phyloP scores from a whole-genome alignment of 2,113 vertebrate genomes.

The Notothenia coriiceps region DNA sequence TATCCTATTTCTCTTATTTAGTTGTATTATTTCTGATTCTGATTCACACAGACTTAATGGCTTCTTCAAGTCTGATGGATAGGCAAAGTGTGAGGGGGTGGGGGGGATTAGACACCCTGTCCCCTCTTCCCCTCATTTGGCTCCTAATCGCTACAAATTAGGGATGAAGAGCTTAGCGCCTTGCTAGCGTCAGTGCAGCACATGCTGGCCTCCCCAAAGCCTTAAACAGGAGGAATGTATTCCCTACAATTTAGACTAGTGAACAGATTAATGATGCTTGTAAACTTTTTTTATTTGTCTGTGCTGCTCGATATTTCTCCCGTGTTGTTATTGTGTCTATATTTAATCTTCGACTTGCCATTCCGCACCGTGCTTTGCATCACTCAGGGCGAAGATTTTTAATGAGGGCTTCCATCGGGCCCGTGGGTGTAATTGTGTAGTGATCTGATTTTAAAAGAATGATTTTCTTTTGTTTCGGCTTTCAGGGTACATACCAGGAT shows the following conservation, averaged over 20 bases:
- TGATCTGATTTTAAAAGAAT: slow-evolving; percentile 63
- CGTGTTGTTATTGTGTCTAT: slow-evolving; percentile 32
- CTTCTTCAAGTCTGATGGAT: slow-evolving; percentile 52
- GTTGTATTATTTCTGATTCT: too few species aligned
- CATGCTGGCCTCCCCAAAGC: slow-evolving; percentile 8
- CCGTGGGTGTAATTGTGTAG: slow-evolving; percentile 58
- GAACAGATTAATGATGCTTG: not conserved
- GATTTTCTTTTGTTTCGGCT: slow-evolving; percentile 41
- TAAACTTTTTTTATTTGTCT: not conserved
- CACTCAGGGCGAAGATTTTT: slow-evolving; percentile 51
- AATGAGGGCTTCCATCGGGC: slow-evolving; percentile 59
- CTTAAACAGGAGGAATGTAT: not conserved
- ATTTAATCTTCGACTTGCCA: slow-evolving; percentile 45
- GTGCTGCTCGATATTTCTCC: slow-evolving; percentile 13
- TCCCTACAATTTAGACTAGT: slow-evolving; percentile 10
- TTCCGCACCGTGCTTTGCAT: slow-evolving; percentile 17
- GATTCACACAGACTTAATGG: slow-evolving; percentile 10
- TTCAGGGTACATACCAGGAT: slow-evolving; percentile 23
- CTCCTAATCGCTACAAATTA: slow-evolving; percentile 73
- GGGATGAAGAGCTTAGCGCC: slow-evolving; percentile 69
- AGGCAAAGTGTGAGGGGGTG: not conserved
- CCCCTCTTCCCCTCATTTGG: slow-evolving; percentile 66
- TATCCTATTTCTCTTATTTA: too few species aligned
- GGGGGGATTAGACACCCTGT: slow-evolving; percentile 62
- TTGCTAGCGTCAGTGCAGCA: slow-evolving; percentile 32